Conservation (phyloP, 2,797 vertebrate species). For the Euthynnus affinis region DNA sequence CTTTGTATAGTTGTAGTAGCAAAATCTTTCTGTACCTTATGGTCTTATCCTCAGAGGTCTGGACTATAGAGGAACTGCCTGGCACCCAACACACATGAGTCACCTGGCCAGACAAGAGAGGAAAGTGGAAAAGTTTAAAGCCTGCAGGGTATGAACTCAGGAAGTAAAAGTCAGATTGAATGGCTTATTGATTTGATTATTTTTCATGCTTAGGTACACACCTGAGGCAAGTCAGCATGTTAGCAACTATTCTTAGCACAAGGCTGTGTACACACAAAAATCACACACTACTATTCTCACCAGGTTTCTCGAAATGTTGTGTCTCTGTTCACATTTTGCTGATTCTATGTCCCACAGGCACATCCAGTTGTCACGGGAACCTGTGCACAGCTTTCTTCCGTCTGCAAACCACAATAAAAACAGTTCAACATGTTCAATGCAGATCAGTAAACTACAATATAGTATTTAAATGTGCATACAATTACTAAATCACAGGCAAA, state of each 20-base stretch:
- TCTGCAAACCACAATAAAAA: slow-evolving; percentile 81
- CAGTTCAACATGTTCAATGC: slow-evolving; percentile 1
- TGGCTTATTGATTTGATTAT: slow-evolving; percentile 37
- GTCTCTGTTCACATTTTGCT: slow-evolving; percentile 88
- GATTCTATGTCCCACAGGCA: slow-evolving; percentile 95
- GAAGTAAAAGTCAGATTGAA: slow-evolving; percentile 11
- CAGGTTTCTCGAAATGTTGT: slow-evolving; percentile 93
- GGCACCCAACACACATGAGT: slow-evolving; percentile 98
- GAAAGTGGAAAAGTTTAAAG: slow-evolving; percentile 36
- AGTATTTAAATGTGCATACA: not conserved
- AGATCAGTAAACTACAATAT: slow-evolving; percentile 7
- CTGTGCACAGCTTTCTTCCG: slow-evolving; percentile 90
- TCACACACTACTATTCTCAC: slow-evolving; percentile 77
- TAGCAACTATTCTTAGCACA: slow-evolving; percentile 2
- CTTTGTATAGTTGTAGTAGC: not conserved
- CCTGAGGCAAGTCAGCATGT: slow-evolving; percentile 3
- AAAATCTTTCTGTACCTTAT: slow-evolving; percentile 86
- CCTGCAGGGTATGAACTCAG: slow-evolving; percentile 17
- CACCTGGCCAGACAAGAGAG: slow-evolving; percentile 85
- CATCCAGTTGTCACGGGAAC: slow-evolving; percentile 95
- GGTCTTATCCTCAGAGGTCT: slow-evolving; percentile 96
- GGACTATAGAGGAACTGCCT: slow-evolving; percentile 81
- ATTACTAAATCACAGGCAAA: not conserved
- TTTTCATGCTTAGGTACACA: slow-evolving; percentile 24
- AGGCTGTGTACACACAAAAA: slow-evolving; percentile 8